phyloP scores from a whole-genome alignment of 2,888 invertebrate genomes.

The Protophormia terraenovae region DNA sequence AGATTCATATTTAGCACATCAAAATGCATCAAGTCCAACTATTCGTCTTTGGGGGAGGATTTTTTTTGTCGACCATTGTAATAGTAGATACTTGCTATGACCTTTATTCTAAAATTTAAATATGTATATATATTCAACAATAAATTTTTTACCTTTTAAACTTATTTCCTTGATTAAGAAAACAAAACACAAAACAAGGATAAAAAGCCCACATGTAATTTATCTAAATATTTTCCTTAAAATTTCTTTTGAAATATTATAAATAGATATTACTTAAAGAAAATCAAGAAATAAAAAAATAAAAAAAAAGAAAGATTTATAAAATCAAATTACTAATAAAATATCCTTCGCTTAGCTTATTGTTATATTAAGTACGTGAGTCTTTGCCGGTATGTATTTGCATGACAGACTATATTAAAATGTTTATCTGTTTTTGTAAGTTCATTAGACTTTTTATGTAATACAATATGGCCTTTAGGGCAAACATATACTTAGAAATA shows the following conservation, averaged over 20 bases:
- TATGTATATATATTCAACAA: neutral
- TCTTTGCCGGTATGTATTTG: neutral
- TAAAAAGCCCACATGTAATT: neutral
- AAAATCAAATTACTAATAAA: slow-evolving; percentile 17
- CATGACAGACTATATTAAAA: neutral
- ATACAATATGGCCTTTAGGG: neutral
- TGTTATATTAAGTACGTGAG: neutral
- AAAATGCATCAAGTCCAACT: no score
- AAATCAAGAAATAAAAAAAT: neutral
- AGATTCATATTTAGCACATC: no score
- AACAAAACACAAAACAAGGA: neutral
- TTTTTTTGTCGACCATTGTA: no score
- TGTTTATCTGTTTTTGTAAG: slow-evolving; percentile 18
- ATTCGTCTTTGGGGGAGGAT: no score
- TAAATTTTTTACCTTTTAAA: neutral
- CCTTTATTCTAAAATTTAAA: no score
- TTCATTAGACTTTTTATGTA: slow-evolving; percentile 46
- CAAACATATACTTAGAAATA: neutral
- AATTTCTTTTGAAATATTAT: neutral
- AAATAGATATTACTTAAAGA: neutral
- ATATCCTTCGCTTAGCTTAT: neutral
- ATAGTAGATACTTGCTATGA: no score
- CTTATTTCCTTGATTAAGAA: neutral
- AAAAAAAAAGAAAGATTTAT: neutral
- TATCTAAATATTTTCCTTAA: neutral